A percentile compares a stretch with the other conserved stretches of the same genome.
phyloP scores from a whole-genome alignment of 2,888 invertebrate genomes.

The Lypha dubia region DNA sequence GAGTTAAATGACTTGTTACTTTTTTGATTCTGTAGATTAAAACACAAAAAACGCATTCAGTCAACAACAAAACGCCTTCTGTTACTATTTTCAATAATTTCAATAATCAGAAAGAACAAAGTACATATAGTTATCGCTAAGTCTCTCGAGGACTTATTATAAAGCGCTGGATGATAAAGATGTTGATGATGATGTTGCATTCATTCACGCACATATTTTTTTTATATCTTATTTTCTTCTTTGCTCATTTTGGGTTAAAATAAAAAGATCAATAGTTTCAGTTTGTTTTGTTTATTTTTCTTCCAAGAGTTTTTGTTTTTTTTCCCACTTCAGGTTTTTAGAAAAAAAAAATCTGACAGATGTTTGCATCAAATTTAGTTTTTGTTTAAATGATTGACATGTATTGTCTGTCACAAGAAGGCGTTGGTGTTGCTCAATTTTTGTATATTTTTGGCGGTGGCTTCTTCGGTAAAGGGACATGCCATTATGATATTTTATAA shows the following conservation, averaged over 20 bases:
- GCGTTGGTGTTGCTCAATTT: constrained; percentile 34
- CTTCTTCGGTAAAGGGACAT: not conserved
- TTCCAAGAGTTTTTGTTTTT: not conserved
- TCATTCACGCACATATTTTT: constrained; percentile 5
- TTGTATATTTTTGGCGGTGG: constrained; percentile 29
- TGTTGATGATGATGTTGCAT: not conserved
- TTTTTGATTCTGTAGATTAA: constrained; percentile 18
- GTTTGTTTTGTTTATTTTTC: no score
- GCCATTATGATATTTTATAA: not conserved
- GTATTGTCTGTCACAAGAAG: constrained; percentile 35
- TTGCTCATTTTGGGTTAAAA: constrained; percentile 28
- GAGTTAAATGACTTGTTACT: constrained; percentile 45
- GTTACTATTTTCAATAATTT: not conserved
- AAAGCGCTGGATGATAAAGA: constrained; percentile 15
- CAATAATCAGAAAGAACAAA: not conserved
- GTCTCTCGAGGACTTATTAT: constrained; percentile 29
- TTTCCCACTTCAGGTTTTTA: constrained; percentile 16
- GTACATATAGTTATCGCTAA: not conserved
- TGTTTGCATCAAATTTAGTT: constrained; percentile 32
- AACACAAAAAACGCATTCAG: constrained; percentile 23
- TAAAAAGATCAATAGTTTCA: not conserved
- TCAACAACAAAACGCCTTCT: constrained; percentile 51
- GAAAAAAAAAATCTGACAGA: constrained; percentile 54
- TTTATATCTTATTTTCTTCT: constrained; percentile 4
- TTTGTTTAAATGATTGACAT: constrained; percentile 44